These are phyloP conservation scores for Vesta saturnalis DNA, from an alignment of 2,888 invertebrate genomes.

Conservation along the genomic window DNA sequence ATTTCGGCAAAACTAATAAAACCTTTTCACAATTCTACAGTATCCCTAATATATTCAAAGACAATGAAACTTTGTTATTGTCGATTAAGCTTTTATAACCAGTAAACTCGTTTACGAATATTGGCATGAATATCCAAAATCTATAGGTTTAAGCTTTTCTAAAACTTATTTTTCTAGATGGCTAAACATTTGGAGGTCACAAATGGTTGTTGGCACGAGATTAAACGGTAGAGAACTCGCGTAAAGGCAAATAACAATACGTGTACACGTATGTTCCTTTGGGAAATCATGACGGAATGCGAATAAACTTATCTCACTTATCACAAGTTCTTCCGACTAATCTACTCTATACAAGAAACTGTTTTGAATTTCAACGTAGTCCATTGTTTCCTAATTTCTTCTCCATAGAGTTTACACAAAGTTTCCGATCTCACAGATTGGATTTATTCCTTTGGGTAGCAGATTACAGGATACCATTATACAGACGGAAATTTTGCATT, in stretches of 20 bases:
- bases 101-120: not conserved
- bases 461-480: slow-evolving; percentile 44
- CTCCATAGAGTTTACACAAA: slow-evolving; percentile 48
- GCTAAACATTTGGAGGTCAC: slow-evolving; percentile 38
- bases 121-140: slow-evolving; percentile 18
- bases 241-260: slow-evolving; percentile 53
- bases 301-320: slow-evolving; percentile 56
- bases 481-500: slow-evolving; percentile 32
- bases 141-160: slow-evolving; percentile 19
- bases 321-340: slow-evolving; percentile 55
- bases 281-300: slow-evolving; percentile 56
- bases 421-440: slow-evolving; percentile 50
- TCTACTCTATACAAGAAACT: slow-evolving; percentile 49
- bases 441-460: slow-evolving; percentile 49
- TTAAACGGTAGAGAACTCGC: slow-evolving; percentile 40
- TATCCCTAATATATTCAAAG: not conserved
- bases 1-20: slow-evolving; percentile 19
- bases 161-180: slow-evolving; percentile 26
- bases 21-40: slow-evolving; percentile 4
- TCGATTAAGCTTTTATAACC: slow-evolving; percentile 10
- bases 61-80: slow-evolving; percentile 9
- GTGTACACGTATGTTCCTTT: slow-evolving; percentile 54
- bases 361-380: slow-evolving; percentile 53
- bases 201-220: slow-evolving; percentile 43
- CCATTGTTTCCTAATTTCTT: slow-evolving; percentile 54